phyloP scores from a whole-genome alignment of 2,888 invertebrate genomes.

The Diadromus collaris region DNA sequence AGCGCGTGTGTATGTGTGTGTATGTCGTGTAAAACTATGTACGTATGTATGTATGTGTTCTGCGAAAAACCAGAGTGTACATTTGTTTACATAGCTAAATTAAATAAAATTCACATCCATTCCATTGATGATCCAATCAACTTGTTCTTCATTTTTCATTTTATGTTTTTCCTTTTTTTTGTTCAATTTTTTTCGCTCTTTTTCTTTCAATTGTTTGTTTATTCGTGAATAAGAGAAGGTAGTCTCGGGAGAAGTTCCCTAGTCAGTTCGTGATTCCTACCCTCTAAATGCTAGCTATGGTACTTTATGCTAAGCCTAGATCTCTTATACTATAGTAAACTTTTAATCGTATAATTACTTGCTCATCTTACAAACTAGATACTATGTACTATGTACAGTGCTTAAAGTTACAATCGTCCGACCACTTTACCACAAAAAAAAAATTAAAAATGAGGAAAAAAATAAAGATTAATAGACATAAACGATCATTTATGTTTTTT shows the following conservation, averaged over 20 bases:
- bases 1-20: constrained; percentile 59
- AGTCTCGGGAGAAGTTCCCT: constrained; percentile 75
- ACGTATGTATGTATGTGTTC: constrained; percentile 48
- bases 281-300: constrained; percentile 78
- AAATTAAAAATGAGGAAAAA: constrained; percentile 57
- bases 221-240: constrained; percentile 78
- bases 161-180: constrained; percentile 48
- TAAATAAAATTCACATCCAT: constrained; percentile 76
- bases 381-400: constrained; percentile 80
- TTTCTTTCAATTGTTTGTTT: constrained; percentile 73
- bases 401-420: constrained; percentile 71
- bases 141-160: constrained; percentile 57
- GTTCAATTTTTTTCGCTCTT: constrained; percentile 67
- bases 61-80: constrained; percentile 66
- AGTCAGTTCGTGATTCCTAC: constrained; percentile 73
- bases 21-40: constrained; percentile 52
- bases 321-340: constrained; percentile 70
- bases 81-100: constrained; percentile 71
- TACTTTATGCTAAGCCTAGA: constrained; percentile 58
- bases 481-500: constrained; percentile 53
- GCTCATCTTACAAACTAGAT: constrained; percentile 77
- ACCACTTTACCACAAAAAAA: constrained; percentile 72
- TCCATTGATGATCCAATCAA: constrained; percentile 73
- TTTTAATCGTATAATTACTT: constrained; percentile 78
- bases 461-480: constrained; percentile 60